Percentiles rank a stretch among this genome's conserved stretches.
phyloP scores from a whole-genome alignment of 2,113 vertebrate species.

The Brachypodius melanocephalos region DNA sequence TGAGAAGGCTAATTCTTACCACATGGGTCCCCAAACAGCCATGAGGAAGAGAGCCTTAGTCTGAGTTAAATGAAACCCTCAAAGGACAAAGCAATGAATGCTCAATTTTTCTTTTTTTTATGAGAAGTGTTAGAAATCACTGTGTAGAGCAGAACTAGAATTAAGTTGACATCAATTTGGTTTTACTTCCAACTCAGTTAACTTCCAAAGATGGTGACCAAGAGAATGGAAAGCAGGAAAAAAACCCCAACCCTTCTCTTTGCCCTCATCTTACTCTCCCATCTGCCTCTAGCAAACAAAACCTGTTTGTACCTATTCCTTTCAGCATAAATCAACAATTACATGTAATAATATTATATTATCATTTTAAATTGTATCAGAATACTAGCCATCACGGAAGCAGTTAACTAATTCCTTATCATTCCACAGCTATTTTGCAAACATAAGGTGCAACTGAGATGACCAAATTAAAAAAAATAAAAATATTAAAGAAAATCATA shows the following conservation, averaged over 20 bases:
- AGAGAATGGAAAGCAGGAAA: background rate
- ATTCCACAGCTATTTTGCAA: background rate
- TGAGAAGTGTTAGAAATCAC: background rate
- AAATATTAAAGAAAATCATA: background rate
- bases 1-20: background rate
- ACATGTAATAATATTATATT: background rate
- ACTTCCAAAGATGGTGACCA: background rate
- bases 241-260: background rate
- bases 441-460: background rate
- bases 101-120: background rate
- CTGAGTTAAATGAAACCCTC: background rate
- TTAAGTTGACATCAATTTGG: background rate
- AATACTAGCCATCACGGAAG: background rate
- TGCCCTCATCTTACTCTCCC: background rate
- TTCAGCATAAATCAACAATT: background rate
- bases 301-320: background rate
- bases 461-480: background rate
- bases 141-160: background rate
- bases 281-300: background rate
- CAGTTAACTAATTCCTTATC: background rate
- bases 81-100: background rate
- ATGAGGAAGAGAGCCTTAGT: background rate
- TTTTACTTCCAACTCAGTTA: background rate
- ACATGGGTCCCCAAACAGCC: background rate
- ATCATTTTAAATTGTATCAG: background rate